Evolutionary conservation across 2,113 vertebrate species (phyloP).

Genomic region (Tor tambroides): DNA sequence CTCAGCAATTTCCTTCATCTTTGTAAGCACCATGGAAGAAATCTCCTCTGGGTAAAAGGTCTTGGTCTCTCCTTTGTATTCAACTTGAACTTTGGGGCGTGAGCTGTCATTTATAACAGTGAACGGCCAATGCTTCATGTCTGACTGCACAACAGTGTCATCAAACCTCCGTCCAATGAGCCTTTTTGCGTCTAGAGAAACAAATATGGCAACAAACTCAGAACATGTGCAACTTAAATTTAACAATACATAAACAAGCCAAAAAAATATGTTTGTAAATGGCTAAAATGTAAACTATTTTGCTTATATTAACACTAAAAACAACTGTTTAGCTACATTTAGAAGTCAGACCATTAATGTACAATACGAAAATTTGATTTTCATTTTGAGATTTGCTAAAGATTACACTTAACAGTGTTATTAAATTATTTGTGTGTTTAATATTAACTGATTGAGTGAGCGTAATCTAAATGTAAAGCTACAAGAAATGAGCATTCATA

Average conservation of each 20-base stretch:
- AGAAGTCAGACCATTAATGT: too few relatives aligned
- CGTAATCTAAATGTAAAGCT: too few relatives aligned
- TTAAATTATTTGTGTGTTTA: too few relatives aligned
- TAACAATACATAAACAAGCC: neutral
- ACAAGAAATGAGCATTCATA: too few relatives aligned
- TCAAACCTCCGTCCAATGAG: conserved; percentile 78
- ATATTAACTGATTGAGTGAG: too few relatives aligned
- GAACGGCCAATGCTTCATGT: conserved; percentile 81
- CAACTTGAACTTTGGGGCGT: conserved; percentile 76
- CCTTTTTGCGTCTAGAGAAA: conserved; percentile 74
- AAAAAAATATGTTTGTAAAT: neutral
- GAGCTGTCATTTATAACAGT: conserved; percentile 69
- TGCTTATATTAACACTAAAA: too few relatives aligned
- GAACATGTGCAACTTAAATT: too few relatives aligned
- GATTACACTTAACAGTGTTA: too few relatives aligned
- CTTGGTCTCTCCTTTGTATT: conserved; percentile 79
- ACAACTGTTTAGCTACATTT: too few relatives aligned
- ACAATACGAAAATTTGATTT: too few relatives aligned
- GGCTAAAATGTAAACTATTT: neutral
- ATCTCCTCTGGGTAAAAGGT: conserved; percentile 78
- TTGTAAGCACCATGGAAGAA: conserved; percentile 79
- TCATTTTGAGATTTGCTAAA: too few relatives aligned
- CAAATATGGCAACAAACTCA: neutral
- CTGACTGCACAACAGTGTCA: conserved; percentile 74
- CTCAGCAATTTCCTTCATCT: conserved; percentile 80